Conservation (phyloP, 2,797 vertebrate species). For the Phoebastria nigripes region DNA sequence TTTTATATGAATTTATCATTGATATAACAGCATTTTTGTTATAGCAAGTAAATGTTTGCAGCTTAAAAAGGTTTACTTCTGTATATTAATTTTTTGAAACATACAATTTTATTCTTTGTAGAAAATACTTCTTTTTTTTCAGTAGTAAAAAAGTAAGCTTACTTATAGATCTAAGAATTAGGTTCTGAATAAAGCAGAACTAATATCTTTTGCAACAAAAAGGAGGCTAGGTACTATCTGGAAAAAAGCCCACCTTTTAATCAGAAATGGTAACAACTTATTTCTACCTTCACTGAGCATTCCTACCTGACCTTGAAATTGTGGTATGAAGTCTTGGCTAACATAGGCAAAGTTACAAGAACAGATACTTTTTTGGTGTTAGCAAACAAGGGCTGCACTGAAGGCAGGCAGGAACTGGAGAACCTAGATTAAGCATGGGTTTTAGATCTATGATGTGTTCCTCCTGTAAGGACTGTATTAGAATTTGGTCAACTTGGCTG, state of each 20-base stretch:
- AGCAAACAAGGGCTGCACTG: not conserved
- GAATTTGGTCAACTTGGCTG: not conserved
- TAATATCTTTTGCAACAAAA: not conserved
- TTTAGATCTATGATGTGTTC: not conserved
- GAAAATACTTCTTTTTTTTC: not conserved
- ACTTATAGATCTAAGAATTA: not conserved
- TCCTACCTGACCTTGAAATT: not conserved
- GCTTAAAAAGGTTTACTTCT: not conserved
- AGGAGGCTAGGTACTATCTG: not conserved
- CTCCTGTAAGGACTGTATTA: not conserved
- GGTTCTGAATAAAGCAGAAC: not conserved
- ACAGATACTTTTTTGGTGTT: not conserved
- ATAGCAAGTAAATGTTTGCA: not conserved
- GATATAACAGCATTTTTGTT: not conserved
- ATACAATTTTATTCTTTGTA: not conserved
- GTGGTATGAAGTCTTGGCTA: not conserved
- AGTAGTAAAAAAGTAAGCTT: not conserved
- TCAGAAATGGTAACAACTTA: not conserved
- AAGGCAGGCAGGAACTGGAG: not conserved
- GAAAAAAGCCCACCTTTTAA: not conserved
- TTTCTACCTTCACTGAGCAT: not conserved
- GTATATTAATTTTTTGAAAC: not conserved
- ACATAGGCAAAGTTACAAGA: not conserved
- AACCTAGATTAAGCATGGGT: not conserved
- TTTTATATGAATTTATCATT: not conserved